Evolutionary conservation across 2,113 vertebrate genomes (phyloP), one percentile per base, ranked within the genome.

Genomic region (Hippoglossus stenolepis): DNA sequence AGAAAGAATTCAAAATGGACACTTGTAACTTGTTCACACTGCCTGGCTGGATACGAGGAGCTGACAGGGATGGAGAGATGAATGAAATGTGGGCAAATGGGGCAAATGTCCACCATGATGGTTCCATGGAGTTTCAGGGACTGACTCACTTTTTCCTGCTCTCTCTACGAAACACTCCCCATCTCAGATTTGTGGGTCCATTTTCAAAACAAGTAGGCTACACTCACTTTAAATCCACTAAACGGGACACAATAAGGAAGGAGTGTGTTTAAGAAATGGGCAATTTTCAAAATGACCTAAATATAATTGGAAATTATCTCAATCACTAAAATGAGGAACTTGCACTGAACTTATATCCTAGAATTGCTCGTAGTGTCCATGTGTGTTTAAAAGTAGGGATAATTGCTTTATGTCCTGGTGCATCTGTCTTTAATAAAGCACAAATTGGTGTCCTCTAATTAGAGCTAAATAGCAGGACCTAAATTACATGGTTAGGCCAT

Each of bases 1-100:
- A 80, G 69, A 69, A 58, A 82, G 65, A 83, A 87, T 88, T 90
- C 88, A 92, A 94, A 93, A 94, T 92, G 90, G 90, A 90, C 81
- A 75, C 88, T 75, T 73, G 21, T 51, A 68, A 59, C 49, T 40
- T 73, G 53, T 70, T 62, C 54, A 56, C 38, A 12, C 66, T 72
- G 26, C 40, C 28, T 20, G 40, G 38, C 5, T 68, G 47, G 65
- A 62, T 71, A 20, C 65, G 7, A 3, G 60, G 56, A 60, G 54
- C 12, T 62, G 40, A 51, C 49, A 62, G 35, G 18, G 53, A 66
- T 51, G 56, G 23, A 23, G 18, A 7, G 47, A 0, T 43, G 12
- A 43, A 43, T 43, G 40, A 43, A 13, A 49, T 40, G 45, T 31
- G 24, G 17, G 31, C 26, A 28, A 31, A 18, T 2, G 8, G 8